A percentile compares a stretch with the other conserved stretches of the same genome.
Evolutionary conservation across 2,888 invertebrate genomes (phyloP).

Genomic region (Macaria notata): DNA sequence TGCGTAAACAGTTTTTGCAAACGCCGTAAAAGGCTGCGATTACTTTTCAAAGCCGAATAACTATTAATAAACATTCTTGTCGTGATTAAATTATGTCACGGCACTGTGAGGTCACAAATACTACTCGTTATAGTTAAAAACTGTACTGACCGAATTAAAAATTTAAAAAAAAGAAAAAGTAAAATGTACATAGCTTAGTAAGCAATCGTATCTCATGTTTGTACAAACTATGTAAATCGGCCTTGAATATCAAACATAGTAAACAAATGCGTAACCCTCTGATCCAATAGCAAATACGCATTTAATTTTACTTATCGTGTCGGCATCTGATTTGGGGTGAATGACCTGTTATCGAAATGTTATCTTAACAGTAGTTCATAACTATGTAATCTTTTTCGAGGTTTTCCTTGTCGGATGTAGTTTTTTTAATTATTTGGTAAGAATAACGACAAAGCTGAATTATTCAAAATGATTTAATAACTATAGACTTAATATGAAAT

Average conservation of each 20-base stretch:
- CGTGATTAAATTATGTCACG: too few species aligned
- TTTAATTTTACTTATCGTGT: slow-evolving; percentile 15
- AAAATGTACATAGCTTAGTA: too few species aligned
- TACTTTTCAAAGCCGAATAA: too few species aligned
- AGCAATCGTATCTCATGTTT: too few species aligned
- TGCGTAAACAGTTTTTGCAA: neutral
- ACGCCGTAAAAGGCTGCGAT: neutral
- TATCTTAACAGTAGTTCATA: slow-evolving; percentile 15
- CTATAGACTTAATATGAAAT: too few species aligned
- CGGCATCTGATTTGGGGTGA: slow-evolving; percentile 36
- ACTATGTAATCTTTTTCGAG: slow-evolving; percentile 11
- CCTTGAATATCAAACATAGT: slow-evolving; percentile 22
- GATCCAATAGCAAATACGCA: slow-evolving; percentile 16
- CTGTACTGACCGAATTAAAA: too few species aligned
- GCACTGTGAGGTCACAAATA: too few species aligned
- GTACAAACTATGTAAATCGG: neutral
- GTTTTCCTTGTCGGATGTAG: slow-evolving; percentile 7
- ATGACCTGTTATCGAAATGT: slow-evolving; percentile 35
- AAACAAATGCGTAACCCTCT: slow-evolving; percentile 15
- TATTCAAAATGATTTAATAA: too few species aligned
- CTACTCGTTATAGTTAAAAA: too few species aligned
- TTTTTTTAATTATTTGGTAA: slow-evolving; percentile 6
- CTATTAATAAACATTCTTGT: too few species aligned
- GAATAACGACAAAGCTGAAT: neutral
- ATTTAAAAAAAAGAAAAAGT: too few species aligned